Evolutionary conservation across 1,140 invertebrate genomes (phyloP).

Genomic region (Brachionus koreanus): DNA sequence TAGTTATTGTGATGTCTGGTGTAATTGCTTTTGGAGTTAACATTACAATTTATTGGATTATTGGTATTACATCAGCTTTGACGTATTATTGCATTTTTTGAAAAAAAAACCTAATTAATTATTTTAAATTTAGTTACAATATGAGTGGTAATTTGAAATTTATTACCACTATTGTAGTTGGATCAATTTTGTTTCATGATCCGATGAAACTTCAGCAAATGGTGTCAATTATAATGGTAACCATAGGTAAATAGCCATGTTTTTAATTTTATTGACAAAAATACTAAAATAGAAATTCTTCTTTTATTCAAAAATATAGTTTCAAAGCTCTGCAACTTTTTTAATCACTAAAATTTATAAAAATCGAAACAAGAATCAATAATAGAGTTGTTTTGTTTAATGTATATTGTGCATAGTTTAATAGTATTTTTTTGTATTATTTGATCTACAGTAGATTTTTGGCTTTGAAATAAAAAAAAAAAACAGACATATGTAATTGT

Average conservation of each 20-base stretch:
- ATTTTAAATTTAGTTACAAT: constrained; percentile 58
- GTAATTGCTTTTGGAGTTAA: constrained; percentile 65
- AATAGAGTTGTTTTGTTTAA: too few relatives aligned
- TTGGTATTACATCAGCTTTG: constrained; percentile 65
- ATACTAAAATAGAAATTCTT: too few relatives aligned
- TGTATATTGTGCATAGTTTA: too few relatives aligned
- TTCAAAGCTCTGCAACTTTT: too few relatives aligned
- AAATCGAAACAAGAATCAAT: too few relatives aligned
- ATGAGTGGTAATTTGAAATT: constrained; percentile 67
- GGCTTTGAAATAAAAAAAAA: too few relatives aligned
- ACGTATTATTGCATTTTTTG: constrained; percentile 61
- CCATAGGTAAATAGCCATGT: background rate
- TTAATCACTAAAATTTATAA: too few relatives aligned
- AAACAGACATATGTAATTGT: too few relatives aligned
- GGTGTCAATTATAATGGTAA: constrained; percentile 58
- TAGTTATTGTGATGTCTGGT: constrained; percentile 58
- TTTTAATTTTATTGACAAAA: too few relatives aligned
- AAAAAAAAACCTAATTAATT: background rate
- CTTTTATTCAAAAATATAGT: too few relatives aligned
- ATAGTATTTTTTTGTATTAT: too few relatives aligned
- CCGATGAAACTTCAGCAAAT: constrained; percentile 61
- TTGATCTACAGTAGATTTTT: too few relatives aligned
- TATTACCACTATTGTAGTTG: constrained; percentile 63
- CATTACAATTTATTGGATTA: constrained; percentile 66
- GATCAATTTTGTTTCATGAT: constrained; percentile 63